A percentile compares a stretch with the other conserved stretches of the same genome.
Conservation (phyloP, 1,140 invertebrate genomes). For the Eciton burchellii region DNA sequence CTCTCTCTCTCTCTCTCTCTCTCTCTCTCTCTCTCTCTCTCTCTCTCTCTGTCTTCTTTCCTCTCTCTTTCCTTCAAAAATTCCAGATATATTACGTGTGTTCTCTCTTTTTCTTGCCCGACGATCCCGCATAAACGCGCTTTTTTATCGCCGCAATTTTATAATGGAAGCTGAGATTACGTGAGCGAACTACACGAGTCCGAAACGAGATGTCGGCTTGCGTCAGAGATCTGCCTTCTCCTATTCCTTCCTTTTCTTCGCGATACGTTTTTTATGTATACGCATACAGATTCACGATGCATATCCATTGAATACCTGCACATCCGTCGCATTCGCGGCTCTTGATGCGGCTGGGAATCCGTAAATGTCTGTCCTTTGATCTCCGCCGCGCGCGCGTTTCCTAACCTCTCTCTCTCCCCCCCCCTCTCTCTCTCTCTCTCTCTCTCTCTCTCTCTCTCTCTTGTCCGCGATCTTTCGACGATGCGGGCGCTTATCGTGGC, state of each 20-base stretch:
- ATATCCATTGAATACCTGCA: neutral
- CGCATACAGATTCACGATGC: no score
- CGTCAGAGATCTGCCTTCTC: conserved; percentile 6
- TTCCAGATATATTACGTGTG: no score
- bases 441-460: no score
- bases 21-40: neutral
- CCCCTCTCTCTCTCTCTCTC: no score
- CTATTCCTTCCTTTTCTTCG: neutral
- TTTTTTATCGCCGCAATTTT: conserved; percentile 25
- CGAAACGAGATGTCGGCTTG: conserved; percentile 7
- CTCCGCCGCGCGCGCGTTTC: no score
- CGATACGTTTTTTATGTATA: no score
- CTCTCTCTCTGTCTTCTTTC: no score
- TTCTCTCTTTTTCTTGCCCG: neutral
- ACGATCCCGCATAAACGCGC: neutral
- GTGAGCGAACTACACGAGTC: neutral
- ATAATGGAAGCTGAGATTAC: conserved; percentile 15
- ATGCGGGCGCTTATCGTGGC: no score
- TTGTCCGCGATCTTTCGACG: no score
- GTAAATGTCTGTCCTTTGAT: no score
- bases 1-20: neutral
- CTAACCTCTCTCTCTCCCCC: no score
- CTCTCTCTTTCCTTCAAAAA: no score
- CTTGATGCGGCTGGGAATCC: neutral
- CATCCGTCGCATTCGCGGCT: neutral